phyloP scores from a whole-genome alignment of 2,888 invertebrate genomes.

The Neria commutata region DNA sequence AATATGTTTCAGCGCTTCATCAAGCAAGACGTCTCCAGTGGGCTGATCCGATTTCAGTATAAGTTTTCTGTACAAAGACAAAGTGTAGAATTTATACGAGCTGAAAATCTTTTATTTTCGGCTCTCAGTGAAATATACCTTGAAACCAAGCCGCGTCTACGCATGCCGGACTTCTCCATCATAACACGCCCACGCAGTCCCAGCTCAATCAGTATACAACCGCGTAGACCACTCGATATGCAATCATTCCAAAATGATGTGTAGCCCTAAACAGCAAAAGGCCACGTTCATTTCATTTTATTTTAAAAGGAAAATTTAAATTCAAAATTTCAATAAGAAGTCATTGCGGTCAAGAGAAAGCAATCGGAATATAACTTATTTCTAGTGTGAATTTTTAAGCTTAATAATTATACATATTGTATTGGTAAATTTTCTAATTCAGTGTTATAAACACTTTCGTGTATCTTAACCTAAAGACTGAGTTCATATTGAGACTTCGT shows the following conservation, averaged over 20 bases:
- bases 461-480: no score
- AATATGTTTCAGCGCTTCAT: slow-evolving; percentile 95
- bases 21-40: slow-evolving; percentile 95
- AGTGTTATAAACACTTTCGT: no score
- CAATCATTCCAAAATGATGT: slow-evolving; percentile 99
- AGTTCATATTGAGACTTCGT: no score
- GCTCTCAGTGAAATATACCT: slow-evolving; percentile 65
- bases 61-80: slow-evolving; percentile 68
- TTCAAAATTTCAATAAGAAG: neutral
- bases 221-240: slow-evolving; percentile 97
- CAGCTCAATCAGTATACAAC: slow-evolving; percentile 97
- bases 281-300: no score
- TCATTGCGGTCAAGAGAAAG: neutral
- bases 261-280: slow-evolving; percentile 80
- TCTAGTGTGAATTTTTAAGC: no score
- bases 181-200: slow-evolving; percentile 94
- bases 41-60: slow-evolving; percentile 86
- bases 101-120: slow-evolving; percentile 1
- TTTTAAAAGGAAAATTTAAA: neutral
- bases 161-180: slow-evolving; percentile 95
- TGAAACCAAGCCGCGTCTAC: slow-evolving; percentile 87
- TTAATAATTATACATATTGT: no score
- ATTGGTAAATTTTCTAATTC: no score
- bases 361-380: no score
- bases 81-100: neutral